Conservation (phyloP, 2,113 vertebrate genomes). For the Caranx melampygus region DNA sequence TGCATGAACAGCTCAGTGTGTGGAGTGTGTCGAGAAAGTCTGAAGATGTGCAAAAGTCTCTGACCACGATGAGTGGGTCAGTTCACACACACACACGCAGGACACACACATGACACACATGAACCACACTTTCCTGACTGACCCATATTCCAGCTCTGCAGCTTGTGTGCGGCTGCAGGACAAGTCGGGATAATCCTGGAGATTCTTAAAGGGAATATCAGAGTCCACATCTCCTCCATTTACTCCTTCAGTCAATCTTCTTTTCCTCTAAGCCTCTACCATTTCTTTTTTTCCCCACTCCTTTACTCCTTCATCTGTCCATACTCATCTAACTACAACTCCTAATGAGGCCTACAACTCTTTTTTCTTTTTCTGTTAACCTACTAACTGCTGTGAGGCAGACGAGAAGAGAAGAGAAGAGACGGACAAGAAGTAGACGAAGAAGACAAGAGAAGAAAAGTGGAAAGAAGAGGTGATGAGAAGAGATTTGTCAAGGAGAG, state of each 20-base stretch:
- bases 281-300: background rate
- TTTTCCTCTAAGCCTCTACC: conserved; percentile 12
- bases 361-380: background rate
- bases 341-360: background rate
- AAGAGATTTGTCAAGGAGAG: no score
- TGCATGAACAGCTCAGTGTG: conserved; percentile 66
- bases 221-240: conserved; percentile 14
- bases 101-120: conserved; percentile 21
- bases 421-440: no score
- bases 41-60: conserved; percentile 17
- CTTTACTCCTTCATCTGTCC: conserved; percentile 14
- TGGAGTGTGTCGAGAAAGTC: conserved; percentile 9
- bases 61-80: conserved; percentile 29
- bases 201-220: conserved; percentile 18
- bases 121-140: conserved; percentile 42
- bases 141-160: conserved; percentile 60
- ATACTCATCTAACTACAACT: conserved; percentile 4
- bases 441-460: no score
- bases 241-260: conserved; percentile 30
- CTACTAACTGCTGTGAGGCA: conserved; percentile 14
- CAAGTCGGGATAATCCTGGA: conserved; percentile 48
- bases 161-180: conserved; percentile 21
- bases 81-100: conserved; percentile 34
- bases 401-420: background rate
- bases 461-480: no score